Base-by-base conservation (phyloP, 2,113 vertebrate genomes). In the Anhinga anhinga region DNA sequence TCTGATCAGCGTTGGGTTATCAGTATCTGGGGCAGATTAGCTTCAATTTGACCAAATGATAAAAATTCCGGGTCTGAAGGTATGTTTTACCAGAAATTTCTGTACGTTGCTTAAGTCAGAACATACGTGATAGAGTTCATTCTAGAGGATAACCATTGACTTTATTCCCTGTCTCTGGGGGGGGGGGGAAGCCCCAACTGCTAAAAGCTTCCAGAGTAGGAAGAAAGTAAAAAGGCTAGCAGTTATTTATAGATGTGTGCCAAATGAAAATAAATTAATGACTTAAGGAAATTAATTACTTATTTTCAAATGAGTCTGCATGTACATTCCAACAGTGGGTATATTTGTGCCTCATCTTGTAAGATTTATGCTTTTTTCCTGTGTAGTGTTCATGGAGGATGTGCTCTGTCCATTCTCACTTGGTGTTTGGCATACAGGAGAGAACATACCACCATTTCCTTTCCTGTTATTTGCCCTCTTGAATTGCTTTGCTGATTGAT, bases 341-440 rank as follows among this genome's bases (percentile, higher is more conserved):
- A 63, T 76, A 67, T 23, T 58, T 89, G 40, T 87, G 66, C 53
- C 82, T 88, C 65, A 27, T 12, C 29, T 66, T 56, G 21, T 86
- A 45, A 91, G 49, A 62, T 80, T 40, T 21, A 29, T 61, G 69
- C 20, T 45, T 91, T 92, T 92, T 78, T 78, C 52, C 59, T 84
- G 3, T 58, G 34, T 63, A 44, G 45, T 70, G 29, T 50, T 84
- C 20, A 12, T n/a, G 27, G 62, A 76, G 44, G 53, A 42, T 45
- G 45, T 82, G 34, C 27, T 62, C 27, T 90, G 58, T 80, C 40
- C 62, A 7, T 82, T 69, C 62, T 88, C 19, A n/a, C 22, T 85
- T 85, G 82, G 22, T 97, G 93, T 96, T 83, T 95, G 95, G 90
- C 95, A 94, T 96, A 96, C 90, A 95, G 92, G 84, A 97, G 95